These are phyloP conservation scores for Plodia interpunctella DNA, from an alignment of 1,140 invertebrate species.

Conservation along the genomic window DNA sequence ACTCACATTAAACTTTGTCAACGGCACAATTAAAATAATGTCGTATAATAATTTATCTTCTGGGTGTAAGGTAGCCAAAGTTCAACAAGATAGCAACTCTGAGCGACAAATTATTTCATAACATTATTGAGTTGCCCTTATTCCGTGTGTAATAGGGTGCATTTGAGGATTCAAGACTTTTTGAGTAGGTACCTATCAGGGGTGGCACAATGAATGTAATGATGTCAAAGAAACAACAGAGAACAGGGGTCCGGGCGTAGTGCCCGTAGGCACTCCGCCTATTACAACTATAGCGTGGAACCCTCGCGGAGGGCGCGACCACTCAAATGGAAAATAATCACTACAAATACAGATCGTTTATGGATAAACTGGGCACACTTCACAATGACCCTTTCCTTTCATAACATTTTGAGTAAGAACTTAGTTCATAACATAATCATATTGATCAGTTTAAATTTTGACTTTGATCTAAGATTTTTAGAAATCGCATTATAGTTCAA, in stretches of 20 bases:
- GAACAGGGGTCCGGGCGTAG: slow-evolving; percentile 15
- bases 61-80: slow-evolving; percentile 4
- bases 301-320: slow-evolving; percentile 45
- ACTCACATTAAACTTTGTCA: slow-evolving; percentile 9
- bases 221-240: slow-evolving; percentile 59
- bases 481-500: no score
- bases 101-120: slow-evolving; percentile 1
- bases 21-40: slow-evolving; percentile 9
- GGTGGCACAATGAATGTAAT: slow-evolving; percentile 60
- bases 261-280: slow-evolving; percentile 39
- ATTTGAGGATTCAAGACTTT: background rate
- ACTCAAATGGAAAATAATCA: slow-evolving; percentile 68
- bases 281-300: slow-evolving; percentile 36
- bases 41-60: background rate
- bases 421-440: background rate
- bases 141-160: background rate
- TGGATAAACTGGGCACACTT: slow-evolving; percentile 9
- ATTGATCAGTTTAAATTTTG: no score
- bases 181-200: slow-evolving; percentile 24
- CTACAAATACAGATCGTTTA: slow-evolving; percentile 52
- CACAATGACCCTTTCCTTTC: background rate
- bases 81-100: slow-evolving; percentile 10
- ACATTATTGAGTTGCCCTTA: background rate
- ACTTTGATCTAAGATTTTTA: no score
- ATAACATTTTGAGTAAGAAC: background rate